Evolutionary conservation across 1,140 invertebrate species (phyloP).

Genomic region (Leptinotarsa lineolata): DNA sequence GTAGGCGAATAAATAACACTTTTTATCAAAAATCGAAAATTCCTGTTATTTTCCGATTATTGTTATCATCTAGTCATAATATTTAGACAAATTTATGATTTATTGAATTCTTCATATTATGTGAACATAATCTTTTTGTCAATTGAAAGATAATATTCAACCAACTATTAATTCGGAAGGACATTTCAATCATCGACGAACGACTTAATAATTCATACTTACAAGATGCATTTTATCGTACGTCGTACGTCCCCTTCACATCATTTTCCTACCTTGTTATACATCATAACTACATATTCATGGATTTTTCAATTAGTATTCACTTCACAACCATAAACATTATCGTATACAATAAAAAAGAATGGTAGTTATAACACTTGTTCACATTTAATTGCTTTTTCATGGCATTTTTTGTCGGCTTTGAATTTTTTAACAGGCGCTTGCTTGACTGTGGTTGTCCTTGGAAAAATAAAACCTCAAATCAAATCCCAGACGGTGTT

Average conservation of each 20-base stretch:
- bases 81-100: too few species aligned
- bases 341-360: slow-evolving; percentile 15
- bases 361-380: slow-evolving; percentile 20
- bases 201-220: neutral
- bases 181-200: too few species aligned
- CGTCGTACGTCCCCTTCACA: neutral
- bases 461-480: slow-evolving; percentile 4
- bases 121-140: too few species aligned
- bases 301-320: slow-evolving; percentile 12
- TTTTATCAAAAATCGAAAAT: too few species aligned
- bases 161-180: too few species aligned
- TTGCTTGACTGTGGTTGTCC: slow-evolving; percentile 13
- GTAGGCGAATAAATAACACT: too few species aligned
- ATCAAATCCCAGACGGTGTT: slow-evolving; percentile 5
- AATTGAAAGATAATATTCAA: too few species aligned
- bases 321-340: slow-evolving; percentile 10
- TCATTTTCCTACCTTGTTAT: neutral
- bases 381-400: slow-evolving; percentile 19
- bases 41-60: too few species aligned
- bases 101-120: too few species aligned
- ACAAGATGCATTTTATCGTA: neutral
- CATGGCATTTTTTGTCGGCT: slow-evolving; percentile 9
- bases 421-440: slow-evolving; percentile 20
- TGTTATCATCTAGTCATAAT: too few species aligned
- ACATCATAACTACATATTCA: neutral